These are phyloP conservation scores for Entomobrya proxima DNA, from an alignment of 2,888 invertebrate species.

Conservation along the genomic window DNA sequence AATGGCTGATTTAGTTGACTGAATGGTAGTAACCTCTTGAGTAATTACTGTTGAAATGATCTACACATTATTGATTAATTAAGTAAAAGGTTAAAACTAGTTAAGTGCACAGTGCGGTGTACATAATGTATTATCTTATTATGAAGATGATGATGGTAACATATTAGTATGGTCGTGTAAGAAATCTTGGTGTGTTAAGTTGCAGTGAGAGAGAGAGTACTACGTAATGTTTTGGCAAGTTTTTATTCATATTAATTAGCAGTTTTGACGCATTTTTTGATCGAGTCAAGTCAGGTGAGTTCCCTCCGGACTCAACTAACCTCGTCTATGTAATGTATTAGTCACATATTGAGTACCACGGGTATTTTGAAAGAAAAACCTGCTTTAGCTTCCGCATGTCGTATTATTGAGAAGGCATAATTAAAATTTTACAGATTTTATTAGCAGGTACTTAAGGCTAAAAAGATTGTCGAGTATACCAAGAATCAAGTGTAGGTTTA, in stretches of 20 bases:
- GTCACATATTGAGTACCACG: constrained; percentile 56
- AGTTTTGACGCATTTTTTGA: constrained; percentile 37
- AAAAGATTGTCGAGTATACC: not conserved
- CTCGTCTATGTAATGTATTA: constrained; percentile 51
- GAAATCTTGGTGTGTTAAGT: constrained; percentile 41
- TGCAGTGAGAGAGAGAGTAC: constrained; percentile 11
- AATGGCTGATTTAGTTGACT: constrained; percentile 70
- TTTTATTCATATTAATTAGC: constrained; percentile 35
- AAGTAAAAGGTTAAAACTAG: constrained; percentile 1
- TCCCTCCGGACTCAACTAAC: constrained; percentile 41
- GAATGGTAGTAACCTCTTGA: constrained; percentile 53
- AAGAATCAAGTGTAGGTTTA: constrained; percentile 29
- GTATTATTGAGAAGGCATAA: constrained; percentile 26
- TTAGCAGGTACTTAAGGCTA: not conserved
- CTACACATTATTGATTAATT: constrained; percentile 54
- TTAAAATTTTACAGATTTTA: constrained; percentile 5
- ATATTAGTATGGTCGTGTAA: constrained; percentile 34
- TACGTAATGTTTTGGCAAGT: constrained; percentile 37
- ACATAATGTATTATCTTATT: constrained; percentile 38
- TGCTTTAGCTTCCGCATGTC: constrained; percentile 46
- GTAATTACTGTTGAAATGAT: constrained; percentile 47
- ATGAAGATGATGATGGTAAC: constrained; percentile 33
- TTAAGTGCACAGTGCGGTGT: constrained; percentile 42
- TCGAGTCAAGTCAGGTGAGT: constrained; percentile 61
- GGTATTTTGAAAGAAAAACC: constrained; percentile 14